Conservation (phyloP, 2,888 invertebrate genomes). For the Lasiommata megera region DNA sequence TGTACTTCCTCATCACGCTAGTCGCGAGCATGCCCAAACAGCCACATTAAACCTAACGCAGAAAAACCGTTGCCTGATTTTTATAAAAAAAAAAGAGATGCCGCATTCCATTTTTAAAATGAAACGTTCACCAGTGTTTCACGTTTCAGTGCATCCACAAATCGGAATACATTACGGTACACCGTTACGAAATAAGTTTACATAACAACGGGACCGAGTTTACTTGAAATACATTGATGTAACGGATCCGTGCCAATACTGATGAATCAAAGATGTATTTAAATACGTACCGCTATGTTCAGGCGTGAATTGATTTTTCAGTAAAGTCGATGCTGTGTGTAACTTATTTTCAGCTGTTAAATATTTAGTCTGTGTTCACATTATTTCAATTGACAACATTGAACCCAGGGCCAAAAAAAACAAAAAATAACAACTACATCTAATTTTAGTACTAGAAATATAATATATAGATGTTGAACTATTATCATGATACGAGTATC, state of each 20-base stretch:
- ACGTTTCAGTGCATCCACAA: slow-evolving; percentile 14
- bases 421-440: no score
- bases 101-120: neutral
- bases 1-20: no score
- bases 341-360: no score
- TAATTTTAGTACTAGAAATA: no score
- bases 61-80: neutral
- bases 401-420: no score
- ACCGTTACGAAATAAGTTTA: slow-evolving; percentile 29
- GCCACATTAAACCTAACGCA: neutral
- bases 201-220: slow-evolving; percentile 33
- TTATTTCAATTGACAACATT: no score
- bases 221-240: slow-evolving; percentile 17
- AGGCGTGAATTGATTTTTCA: neutral
- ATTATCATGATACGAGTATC: no score
- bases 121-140: slow-evolving; percentile 7
- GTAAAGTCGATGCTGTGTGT: neutral
- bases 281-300: neutral
- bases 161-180: slow-evolving; percentile 10
- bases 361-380: no score
- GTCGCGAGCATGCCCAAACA: no score
- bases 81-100: neutral
- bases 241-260: slow-evolving; percentile 7
- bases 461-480: no score
- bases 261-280: slow-evolving; percentile 4